Conservation (phyloP, 2,888 invertebrate species). For the Conomelus anceps region DNA sequence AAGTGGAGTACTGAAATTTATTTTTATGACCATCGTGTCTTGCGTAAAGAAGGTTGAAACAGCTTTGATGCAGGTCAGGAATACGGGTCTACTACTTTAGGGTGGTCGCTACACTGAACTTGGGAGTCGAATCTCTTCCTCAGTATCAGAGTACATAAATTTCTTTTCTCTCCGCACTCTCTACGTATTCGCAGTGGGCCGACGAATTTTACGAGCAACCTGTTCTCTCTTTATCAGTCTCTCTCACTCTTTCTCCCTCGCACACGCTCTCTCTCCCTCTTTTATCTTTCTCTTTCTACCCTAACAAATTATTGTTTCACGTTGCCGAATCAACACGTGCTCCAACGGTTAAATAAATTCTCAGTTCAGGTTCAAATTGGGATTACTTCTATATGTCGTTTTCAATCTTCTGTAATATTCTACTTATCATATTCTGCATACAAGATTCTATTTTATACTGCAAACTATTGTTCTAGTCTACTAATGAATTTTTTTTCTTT, state of each 20-base stretch:
- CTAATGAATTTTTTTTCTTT: too few relatives aligned
- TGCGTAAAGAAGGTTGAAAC: neutral
- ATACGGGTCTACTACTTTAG: neutral
- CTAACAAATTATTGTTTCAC: neutral
- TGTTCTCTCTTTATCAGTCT: neutral
- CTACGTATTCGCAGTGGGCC: neutral
- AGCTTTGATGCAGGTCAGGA: neutral
- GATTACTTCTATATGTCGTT: neutral
- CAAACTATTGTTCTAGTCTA: too few relatives aligned
- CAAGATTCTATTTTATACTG: too few relatives aligned
- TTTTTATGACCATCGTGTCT: neutral
- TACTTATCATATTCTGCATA: too few relatives aligned
- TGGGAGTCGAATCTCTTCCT: conserved; percentile 5
- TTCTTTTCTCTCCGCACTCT: neutral
- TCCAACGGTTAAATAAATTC: neutral
- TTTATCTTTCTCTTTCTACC: neutral
- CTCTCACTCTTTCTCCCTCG: neutral
- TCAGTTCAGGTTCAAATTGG: neutral
- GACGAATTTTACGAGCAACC: neutral
- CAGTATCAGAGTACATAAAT: neutral
- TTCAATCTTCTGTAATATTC: too few relatives aligned
- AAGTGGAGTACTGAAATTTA: neutral
- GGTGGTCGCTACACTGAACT: neutral
- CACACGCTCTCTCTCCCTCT: neutral
- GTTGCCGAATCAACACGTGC: neutral